These are phyloP conservation scores for Cossypha caffra DNA, from an alignment of 2,797 vertebrate species.

Conservation along the genomic window DNA sequence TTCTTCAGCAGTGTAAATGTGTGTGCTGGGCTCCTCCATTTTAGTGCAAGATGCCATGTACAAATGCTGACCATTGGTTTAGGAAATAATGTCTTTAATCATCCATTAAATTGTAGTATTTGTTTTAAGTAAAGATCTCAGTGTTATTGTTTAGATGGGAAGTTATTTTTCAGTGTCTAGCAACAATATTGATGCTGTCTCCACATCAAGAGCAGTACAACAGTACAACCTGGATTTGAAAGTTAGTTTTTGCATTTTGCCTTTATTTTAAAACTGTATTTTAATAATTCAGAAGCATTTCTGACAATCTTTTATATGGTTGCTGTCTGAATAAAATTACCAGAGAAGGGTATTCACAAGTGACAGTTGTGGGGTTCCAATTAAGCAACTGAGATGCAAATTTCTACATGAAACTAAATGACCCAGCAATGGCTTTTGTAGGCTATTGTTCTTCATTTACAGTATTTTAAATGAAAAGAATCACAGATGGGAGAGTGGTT, in stretches of 20 bases:
- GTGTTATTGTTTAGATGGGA: not conserved
- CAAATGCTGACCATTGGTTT: not conserved
- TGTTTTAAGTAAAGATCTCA: not conserved
- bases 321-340: not conserved
- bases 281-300: not conserved
- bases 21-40: not conserved
- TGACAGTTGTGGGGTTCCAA: not conserved
- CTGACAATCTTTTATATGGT: not conserved
- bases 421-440: not conserved
- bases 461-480: not conserved
- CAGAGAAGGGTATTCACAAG: not conserved
- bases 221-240: not conserved
- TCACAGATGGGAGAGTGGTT: slow-evolving; percentile 16
- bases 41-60: not conserved
- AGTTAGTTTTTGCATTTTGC: not conserved
- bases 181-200: not conserved
- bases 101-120: not conserved
- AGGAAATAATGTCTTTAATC: not conserved
- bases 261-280: not conserved
- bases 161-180: not conserved
- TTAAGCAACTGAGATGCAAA: not conserved
- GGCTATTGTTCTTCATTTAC: not conserved
- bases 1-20: not conserved
- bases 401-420: not conserved
- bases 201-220: not conserved